phyloP scores from a whole-genome alignment of 2,888 invertebrate genomes.

The Torymus texanus region DNA sequence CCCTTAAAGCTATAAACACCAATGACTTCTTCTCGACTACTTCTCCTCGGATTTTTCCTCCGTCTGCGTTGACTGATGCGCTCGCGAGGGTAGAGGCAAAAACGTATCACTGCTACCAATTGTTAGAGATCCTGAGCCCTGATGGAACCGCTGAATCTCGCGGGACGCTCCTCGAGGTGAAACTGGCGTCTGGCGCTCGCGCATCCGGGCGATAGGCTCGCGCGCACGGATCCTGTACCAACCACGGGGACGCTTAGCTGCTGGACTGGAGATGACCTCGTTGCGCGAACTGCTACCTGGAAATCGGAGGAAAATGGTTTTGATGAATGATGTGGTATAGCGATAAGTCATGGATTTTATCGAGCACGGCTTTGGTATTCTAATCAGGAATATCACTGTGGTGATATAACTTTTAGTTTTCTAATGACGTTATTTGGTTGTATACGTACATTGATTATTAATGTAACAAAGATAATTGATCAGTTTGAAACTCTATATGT shows the following conservation, averaged over 20 bases:
- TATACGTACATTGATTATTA: too few relatives aligned
- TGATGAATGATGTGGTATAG: too few relatives aligned
- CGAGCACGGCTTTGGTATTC: too few relatives aligned
- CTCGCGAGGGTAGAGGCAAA: slow-evolving; percentile 68
- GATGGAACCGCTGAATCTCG: slow-evolving; percentile 69
- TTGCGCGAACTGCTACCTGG: slow-evolving; percentile 12
- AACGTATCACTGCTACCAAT: slow-evolving; percentile 63
- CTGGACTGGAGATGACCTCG: slow-evolving; percentile 62
- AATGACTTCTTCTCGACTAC: too few relatives aligned
- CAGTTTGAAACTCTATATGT: too few relatives aligned
- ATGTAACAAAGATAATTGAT: too few relatives aligned
- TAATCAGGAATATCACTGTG: too few relatives aligned
- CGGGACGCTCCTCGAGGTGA: slow-evolving; percentile 62
- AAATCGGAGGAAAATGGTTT: not conserved
- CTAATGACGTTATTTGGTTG: too few relatives aligned
- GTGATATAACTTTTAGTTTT: too few relatives aligned
- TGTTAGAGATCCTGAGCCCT: slow-evolving; percentile 68
- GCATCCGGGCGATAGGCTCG: slow-evolving; percentile 69
- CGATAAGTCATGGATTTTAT: too few relatives aligned
- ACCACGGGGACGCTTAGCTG: slow-evolving; percentile 67
- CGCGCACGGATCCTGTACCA: slow-evolving; percentile 69
- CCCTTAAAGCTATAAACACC: too few relatives aligned
- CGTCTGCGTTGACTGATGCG: slow-evolving; percentile 67
- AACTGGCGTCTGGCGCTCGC: slow-evolving; percentile 33
- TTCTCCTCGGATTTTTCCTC: slow-evolving; percentile 48